Conservation (phyloP, 2,797 vertebrate genomes). For the Miichthys miiuy region DNA sequence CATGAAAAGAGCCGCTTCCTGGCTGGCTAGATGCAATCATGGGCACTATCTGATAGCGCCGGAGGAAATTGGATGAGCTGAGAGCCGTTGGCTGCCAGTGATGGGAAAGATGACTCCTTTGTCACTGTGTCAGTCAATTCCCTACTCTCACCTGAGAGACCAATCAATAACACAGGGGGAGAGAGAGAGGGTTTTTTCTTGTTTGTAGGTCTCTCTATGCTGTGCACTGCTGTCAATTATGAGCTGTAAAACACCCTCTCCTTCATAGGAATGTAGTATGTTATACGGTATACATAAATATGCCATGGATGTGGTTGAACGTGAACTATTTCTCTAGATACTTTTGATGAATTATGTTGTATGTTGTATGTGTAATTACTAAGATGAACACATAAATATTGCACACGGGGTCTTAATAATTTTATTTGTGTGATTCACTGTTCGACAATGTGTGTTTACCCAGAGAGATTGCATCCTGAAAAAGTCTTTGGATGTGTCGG, state of each 20-base stretch:
- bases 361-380: neutral
- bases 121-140: conserved; percentile 87
- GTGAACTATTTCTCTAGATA: conserved; percentile 6
- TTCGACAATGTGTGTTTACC: neutral
- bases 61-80: conserved; percentile 87
- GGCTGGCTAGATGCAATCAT: conserved; percentile 85
- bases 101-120: conserved; percentile 90
- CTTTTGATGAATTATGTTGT: conserved; percentile 13
- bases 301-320: conserved; percentile 34
- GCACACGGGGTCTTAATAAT: neutral
- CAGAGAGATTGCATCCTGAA: conserved; percentile 14
- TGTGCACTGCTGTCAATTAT: conserved; percentile 77
- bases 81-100: conserved; percentile 80
- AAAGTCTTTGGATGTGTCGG: conserved; percentile 2
- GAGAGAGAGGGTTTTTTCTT: conserved; percentile 41
- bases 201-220: conserved; percentile 49
- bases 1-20: conserved; percentile 83
- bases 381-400: neutral
- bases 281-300: conserved; percentile 30
- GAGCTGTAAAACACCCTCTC: conserved; percentile 63
- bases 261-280: conserved; percentile 54
- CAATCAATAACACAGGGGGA: conserved; percentile 75
- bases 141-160: conserved; percentile 80
- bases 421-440: neutral
- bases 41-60: conserved; percentile 82